Evolutionary conservation across 2,888 invertebrate species (phyloP), one percentile per base, ranked within the genome.

Genomic region (Heterodera filipjevi): DNA sequence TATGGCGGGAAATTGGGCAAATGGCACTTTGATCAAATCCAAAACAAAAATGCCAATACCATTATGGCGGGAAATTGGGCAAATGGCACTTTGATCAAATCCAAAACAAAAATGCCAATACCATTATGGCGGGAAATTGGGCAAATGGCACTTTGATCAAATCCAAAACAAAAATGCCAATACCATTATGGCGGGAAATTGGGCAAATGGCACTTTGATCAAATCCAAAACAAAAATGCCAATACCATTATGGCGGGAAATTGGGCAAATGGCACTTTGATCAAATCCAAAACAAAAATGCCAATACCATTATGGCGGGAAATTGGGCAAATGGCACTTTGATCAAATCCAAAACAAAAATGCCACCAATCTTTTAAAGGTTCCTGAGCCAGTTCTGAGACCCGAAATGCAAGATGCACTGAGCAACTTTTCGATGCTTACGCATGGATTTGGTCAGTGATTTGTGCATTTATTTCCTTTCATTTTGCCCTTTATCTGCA

Each of bases 371-470:
- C 27, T 30, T 81, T 76, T 77, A 66, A 35, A 82, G 83, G 82
- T 82, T 44, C 76, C 79, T 1, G 81, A 76, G 10, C 84, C 85
- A 19, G 53, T 85, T 44, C 68, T 85, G 27, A 76, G 77, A 27
- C 74, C 66, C 19, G 66, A 76, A n/a, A 76, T 84, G 44, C 84
- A 84, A 49, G 82, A 80, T 22, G 85, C 85, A n/a, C 77, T 84
- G 6, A 83, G 84, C 39, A 81, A 77, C n/a, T 84, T 79, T 77
- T 85, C 85, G 30, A 84, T 85, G 85, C 79, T 84, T n/a, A 84
- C 84, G 0, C 84, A 84, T 44, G 85, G 84, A 30, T 84, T 84
- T 59, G 84, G 82, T 75, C 6, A 22, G 33, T n/a, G 22, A 44
- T 22, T 74, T 39, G n/a, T 49, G 10, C n/a, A 19, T 30, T 39